phyloP scores from a whole-genome alignment of 2,797 vertebrate species.

The Helicolenus hilgendorfi region DNA sequence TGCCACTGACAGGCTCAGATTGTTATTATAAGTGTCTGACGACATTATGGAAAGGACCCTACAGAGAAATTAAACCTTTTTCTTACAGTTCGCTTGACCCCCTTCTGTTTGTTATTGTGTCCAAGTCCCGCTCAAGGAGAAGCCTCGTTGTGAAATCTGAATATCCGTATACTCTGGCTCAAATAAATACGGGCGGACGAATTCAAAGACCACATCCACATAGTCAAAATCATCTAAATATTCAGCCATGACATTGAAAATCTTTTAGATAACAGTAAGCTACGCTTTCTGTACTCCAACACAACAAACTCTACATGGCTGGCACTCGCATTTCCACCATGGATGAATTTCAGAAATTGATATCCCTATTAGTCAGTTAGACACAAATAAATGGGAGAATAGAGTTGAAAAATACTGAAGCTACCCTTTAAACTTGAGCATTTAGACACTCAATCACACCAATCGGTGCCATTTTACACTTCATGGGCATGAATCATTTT shows the following conservation, averaged over 20 bases:
- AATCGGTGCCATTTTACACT: neutral
- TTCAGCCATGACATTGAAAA: no score
- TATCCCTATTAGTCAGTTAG: neutral
- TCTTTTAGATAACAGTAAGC: no score
- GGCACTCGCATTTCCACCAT: no score
- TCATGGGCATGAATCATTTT: neutral
- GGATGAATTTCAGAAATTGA: neutral
- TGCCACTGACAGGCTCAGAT: neutral
- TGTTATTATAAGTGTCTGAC: neutral
- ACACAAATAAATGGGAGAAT: neutral
- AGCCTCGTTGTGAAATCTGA: no score
- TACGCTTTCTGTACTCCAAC: neutral
- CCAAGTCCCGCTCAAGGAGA: no score
- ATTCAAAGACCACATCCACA: no score
- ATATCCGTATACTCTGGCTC: no score
- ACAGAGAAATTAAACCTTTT: no score
- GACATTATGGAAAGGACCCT: neutral
- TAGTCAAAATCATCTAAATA: no score
- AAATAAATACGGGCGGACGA: no score
- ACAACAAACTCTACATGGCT: rapidly evolving
- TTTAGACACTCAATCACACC: neutral
- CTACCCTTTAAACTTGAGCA: neutral
- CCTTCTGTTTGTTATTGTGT: no score
- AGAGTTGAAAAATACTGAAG: neutral
- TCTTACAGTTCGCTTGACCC: no score